Evolutionary conservation across 2,888 invertebrate species (phyloP).

Genomic region (Lamellibrachia satsuma): DNA sequence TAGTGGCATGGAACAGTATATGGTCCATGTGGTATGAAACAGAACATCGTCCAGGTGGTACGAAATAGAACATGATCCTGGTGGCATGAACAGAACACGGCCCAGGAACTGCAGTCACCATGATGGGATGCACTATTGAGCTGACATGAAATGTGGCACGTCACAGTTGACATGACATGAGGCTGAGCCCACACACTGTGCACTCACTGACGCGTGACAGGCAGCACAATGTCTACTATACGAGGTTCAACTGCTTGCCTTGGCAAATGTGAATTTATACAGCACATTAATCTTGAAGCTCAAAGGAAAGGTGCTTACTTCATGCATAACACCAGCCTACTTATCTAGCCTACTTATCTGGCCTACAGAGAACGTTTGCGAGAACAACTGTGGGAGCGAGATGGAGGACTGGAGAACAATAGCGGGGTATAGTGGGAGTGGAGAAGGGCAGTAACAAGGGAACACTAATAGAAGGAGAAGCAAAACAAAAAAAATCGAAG

Average conservation of each 20-base stretch:
- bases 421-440: no score
- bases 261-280: neutral
- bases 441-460: no score
- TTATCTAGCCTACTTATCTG: no score
- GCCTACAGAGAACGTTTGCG: no score
- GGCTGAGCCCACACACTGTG: neutral
- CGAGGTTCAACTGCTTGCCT: neutral
- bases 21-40: neutral
- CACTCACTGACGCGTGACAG: neutral
- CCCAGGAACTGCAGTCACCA: neutral
- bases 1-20: neutral
- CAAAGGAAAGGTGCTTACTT: no score
- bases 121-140: neutral
- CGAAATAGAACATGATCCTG: neutral
- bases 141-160: neutral
- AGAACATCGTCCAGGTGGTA: neutral
- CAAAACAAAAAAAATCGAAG: no score
- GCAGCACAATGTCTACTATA: neutral
- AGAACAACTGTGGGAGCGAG: no score
- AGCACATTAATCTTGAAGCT: neutral
- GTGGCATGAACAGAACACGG: neutral
- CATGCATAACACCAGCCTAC: no score
- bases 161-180: neutral
- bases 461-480: no score
- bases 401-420: no score